phyloP scores from a whole-genome alignment of 1,140 invertebrate species.

The Bombus confusus region DNA sequence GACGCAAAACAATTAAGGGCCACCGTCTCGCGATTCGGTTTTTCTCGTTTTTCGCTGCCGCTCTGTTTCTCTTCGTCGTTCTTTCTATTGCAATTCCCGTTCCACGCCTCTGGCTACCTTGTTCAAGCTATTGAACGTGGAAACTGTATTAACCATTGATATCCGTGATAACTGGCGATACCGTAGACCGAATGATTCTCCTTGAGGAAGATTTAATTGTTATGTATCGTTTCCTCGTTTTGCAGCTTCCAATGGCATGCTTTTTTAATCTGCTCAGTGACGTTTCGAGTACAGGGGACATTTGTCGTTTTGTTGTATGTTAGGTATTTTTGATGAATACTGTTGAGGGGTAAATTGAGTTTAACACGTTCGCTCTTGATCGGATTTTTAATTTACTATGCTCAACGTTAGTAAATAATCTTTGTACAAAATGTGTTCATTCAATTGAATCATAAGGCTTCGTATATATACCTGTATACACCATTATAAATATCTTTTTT shows the following conservation, averaged over 20 bases:
- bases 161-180: neutral
- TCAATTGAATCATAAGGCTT: too few relatives aligned
- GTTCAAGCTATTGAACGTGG: neutral
- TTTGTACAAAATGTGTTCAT: too few relatives aligned
- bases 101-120: neutral
- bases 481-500: too few relatives aligned
- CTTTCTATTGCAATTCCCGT: neutral
- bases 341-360: neutral
- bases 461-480: too few relatives aligned
- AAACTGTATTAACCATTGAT: constrained; percentile 1
- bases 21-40: constrained; percentile 11
- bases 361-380: neutral
- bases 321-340: neutral
- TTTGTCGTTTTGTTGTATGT: neutral
- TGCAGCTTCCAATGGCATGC: neutral
- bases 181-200: neutral
- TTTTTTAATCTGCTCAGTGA: neutral
- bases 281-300: neutral
- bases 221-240: neutral
- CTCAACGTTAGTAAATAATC: too few relatives aligned
- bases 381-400: neutral
- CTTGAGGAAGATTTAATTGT: constrained; percentile 13
- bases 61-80: neutral
- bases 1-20: constrained; percentile 60
- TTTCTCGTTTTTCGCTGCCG: constrained; percentile 28